Evolutionary conservation across 2,113 vertebrate genomes (phyloP).

Genomic region (Sinocyclocheilus anshuiensis): DNA sequence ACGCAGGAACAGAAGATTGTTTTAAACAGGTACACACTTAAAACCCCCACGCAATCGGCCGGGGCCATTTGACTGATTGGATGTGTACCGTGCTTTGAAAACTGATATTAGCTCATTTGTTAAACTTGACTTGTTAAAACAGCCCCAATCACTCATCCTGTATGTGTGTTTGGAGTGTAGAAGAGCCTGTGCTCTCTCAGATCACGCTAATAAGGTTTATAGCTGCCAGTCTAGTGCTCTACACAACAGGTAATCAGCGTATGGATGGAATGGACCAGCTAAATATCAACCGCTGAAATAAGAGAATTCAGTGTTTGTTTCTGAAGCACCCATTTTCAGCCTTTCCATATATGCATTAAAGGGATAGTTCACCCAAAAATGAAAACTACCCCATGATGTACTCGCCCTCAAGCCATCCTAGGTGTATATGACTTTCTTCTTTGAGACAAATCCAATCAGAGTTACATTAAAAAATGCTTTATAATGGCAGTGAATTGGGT

Average conservation of each 20-base stretch:
- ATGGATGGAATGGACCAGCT: background rate
- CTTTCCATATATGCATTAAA: background rate
- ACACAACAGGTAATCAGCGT: background rate
- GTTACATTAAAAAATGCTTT: no score
- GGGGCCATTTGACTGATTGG: constrained; percentile 71
- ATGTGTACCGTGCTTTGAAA: constrained; percentile 69
- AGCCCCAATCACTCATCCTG: constrained; percentile 69
- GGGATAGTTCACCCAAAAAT: no score
- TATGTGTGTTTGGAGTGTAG: constrained; percentile 32
- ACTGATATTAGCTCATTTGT: constrained; percentile 74
- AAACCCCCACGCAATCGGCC: constrained; percentile 69
- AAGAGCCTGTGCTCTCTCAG: background rate
- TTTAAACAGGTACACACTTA: constrained; percentile 81
- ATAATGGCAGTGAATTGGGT: no score
- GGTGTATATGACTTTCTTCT: no score
- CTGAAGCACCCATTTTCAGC: background rate
- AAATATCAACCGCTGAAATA: constrained; percentile 32
- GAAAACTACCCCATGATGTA: no score
- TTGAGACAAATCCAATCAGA: no score
- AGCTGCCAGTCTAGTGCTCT: constrained; percentile 1
- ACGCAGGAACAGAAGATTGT: constrained; percentile 69
- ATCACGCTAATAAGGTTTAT: constrained; percentile 21
- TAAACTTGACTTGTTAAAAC: constrained; percentile 78
- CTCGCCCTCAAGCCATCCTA: background rate
- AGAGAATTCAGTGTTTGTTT: background rate